Evolutionary conservation across 2,113 vertebrate genomes (phyloP).

Genomic region (Talpa occidentalis): DNA sequence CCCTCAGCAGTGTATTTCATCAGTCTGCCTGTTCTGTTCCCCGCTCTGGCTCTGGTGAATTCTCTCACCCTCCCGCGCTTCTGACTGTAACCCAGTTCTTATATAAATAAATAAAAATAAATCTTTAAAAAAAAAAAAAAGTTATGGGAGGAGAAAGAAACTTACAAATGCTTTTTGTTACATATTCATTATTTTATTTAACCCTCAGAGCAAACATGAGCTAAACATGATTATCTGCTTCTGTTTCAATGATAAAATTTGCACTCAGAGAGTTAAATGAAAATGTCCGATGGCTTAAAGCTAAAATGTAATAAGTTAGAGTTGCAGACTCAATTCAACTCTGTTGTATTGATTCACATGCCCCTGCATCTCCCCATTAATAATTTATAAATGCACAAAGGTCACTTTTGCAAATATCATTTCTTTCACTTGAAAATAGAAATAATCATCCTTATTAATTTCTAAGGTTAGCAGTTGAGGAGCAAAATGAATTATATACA

Average conservation of each 20-base stretch:
- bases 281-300: not conserved
- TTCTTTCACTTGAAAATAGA: not conserved
- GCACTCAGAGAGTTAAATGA: not conserved
- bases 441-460: not conserved
- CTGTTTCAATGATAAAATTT: not conserved
- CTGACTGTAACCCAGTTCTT: too few relatives aligned
- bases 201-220: not conserved
- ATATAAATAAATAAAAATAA: too few relatives aligned
- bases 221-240: not conserved
- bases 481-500: not conserved
- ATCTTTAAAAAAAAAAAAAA: not conserved
- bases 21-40: too few relatives aligned
- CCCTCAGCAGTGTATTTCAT: too few relatives aligned
- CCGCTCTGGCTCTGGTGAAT: too few relatives aligned
- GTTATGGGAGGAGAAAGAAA: not conserved
- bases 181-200: not conserved
- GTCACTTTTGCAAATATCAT: not conserved
- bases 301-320: not conserved
- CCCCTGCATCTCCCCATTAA: not conserved
- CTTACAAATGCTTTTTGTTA: not conserved
- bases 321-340: not conserved
- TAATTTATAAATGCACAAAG: not conserved
- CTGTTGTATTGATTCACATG: fast-evolving
- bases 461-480: not conserved
- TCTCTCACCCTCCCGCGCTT: too few relatives aligned